Percentiles rank a stretch among this genome's conserved stretches.
Evolutionary conservation across 2,113 vertebrate species (phyloP).

Genomic region (Hepsetus odoe): DNA sequence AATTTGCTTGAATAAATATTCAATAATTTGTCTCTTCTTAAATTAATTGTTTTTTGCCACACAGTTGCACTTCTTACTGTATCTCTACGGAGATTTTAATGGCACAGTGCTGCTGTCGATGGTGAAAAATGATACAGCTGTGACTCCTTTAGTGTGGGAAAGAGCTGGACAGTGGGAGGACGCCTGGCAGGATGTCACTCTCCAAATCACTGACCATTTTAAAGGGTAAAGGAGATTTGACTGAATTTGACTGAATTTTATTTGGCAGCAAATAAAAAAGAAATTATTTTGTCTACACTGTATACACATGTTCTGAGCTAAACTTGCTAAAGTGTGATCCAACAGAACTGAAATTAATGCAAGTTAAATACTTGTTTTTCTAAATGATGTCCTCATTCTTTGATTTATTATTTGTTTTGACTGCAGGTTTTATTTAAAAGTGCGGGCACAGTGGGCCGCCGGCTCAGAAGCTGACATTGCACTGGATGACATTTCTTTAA

Average conservation of each 20-base stretch:
- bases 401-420: slow-evolving; percentile 6
- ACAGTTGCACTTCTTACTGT: slow-evolving; percentile 83
- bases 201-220: slow-evolving; percentile 76
- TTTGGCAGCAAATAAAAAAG: background rate
- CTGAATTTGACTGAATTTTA: background rate
- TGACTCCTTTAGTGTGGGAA: slow-evolving; percentile 74
- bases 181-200: slow-evolving; percentile 79
- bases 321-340: too few relatives aligned
- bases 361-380: background rate
- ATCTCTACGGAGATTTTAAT: slow-evolving; percentile 81
- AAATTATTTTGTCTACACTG: background rate
- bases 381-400: background rate
- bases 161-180: slow-evolving; percentile 74
- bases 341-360: background rate
- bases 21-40: background rate
- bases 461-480: slow-evolving; percentile 84
- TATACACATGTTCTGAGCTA: background rate
- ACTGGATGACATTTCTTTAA: slow-evolving; percentile 83
- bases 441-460: slow-evolving; percentile 79
- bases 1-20: background rate
- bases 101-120: slow-evolving; percentile 81
- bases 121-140: slow-evolving; percentile 68
- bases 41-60: slow-evolving; percentile 5
- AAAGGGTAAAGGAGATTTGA: slow-evolving; percentile 73
- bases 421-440: slow-evolving; percentile 80